These are phyloP conservation scores for Rhogogaster chlorosoma DNA, from an alignment of 2,888 invertebrate genomes.

Conservation along the genomic window DNA sequence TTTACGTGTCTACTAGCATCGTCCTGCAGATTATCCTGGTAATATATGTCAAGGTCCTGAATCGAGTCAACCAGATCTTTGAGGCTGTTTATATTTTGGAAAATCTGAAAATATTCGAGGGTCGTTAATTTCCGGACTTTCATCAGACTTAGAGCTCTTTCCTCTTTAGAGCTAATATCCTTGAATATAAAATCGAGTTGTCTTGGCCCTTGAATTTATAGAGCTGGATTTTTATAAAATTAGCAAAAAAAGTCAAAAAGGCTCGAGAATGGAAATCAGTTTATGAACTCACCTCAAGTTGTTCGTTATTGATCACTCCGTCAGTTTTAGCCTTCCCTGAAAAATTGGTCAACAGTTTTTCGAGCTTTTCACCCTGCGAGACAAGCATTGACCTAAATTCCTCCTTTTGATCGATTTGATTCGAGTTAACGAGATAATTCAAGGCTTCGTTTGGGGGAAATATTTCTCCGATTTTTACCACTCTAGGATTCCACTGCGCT, in stretches of 20 bases:
- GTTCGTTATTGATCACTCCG: neutral
- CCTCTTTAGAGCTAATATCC: too few species aligned
- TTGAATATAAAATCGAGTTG: constrained; percentile 56
- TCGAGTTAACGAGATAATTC: neutral
- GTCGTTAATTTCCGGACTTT: neutral
- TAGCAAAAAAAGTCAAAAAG: too few species aligned
- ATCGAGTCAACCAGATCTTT: constrained; percentile 52
- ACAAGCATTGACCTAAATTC: constrained; percentile 39
- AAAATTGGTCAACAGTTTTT: constrained; percentile 48
- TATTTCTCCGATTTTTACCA: neutral
- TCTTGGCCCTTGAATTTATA: constrained; percentile 59
- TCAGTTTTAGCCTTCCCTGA: neutral
- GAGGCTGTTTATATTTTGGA: constrained; percentile 13
- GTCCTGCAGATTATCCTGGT: constrained; percentile 28
- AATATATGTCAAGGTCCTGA: constrained; percentile 53
- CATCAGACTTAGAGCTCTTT: too few species aligned
- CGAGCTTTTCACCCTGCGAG: constrained; percentile 48
- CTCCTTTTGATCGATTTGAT: neutral
- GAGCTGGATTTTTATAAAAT: neutral
- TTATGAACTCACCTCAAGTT: constrained; percentile 27
- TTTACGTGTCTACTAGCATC: constrained; percentile 52
- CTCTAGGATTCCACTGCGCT: neutral
- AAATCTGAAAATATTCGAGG: neutral
- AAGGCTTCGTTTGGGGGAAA: neutral
- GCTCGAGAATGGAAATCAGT: neutral